Base-by-base conservation (phyloP, 2,797 vertebrate species). In the Lepilemur ruficaudatus region DNA sequence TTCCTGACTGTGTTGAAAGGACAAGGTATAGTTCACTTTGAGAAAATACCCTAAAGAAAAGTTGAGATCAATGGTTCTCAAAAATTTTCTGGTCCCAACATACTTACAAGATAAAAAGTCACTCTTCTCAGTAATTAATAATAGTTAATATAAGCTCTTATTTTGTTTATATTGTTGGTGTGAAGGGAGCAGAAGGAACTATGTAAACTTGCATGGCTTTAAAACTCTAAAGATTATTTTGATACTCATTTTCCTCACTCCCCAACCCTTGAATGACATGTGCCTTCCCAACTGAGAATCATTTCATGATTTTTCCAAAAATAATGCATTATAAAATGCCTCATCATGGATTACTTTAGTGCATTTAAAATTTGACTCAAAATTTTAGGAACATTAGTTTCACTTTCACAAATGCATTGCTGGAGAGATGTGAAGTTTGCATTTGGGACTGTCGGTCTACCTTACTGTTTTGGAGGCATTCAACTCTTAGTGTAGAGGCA, bases 31-130 rank as follows among this genome's bases (percentile, higher is more conserved):
- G 13, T 67, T 88, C 30, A 73, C 9, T 87, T 95, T 50, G 69
- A 93, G 82, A 85, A 95, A 88, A 81, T 93, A 70, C 2, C 52
- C 43, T 32, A 57, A 96, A 87, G 61, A 65, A 55, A 84, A 91
- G 5, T 75, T 22, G 48, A 82, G 14, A 94, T 93, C 25, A 18
- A 5, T 38, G 50, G 14, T 69, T 82, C 78, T 93, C 55, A 12
- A 43, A 78, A 80, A 65, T 32, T n/a, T 91, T 93, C 23, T 41
- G 86, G 12, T 85, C 32, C 8, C 43, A 43, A 20, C 28, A 28
- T 79, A 30, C 14, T 70, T 95, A 7, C 46, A 10, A 20, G 7
- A 81, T 76, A 61, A 80, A 91, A 81, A 89, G 32, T 57, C 87
- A 67, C 46, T 72, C 46, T 70, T 70, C 32, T 48, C 89, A 78